Percentiles rank a stretch among this genome's conserved stretches.
Evolutionary conservation across 2,888 invertebrate genomes (phyloP).

Genomic region (Yponomeuta malinellus): DNA sequence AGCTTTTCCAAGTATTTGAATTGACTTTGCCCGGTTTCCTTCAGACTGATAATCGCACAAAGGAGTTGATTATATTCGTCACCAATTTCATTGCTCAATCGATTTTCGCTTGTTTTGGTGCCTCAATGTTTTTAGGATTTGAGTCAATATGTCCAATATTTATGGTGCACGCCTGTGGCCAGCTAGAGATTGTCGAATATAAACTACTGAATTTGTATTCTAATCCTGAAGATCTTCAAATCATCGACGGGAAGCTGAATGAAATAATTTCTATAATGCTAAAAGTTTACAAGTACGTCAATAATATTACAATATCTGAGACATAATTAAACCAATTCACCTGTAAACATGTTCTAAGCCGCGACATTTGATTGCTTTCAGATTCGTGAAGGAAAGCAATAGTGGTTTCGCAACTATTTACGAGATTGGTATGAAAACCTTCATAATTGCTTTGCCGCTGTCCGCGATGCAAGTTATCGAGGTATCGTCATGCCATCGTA

Average conservation of each 20-base stretch:
- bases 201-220: slow-evolving; percentile 36
- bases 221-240: slow-evolving; percentile 24
- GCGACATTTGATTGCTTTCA: slow-evolving; percentile 27
- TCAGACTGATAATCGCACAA: slow-evolving; percentile 12
- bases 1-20: slow-evolving; percentile 43
- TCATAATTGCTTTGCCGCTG: slow-evolving; percentile 47
- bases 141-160: slow-evolving; percentile 58
- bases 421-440: slow-evolving; percentile 51
- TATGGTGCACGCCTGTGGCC: slow-evolving; percentile 51
- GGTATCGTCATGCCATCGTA: slow-evolving; percentile 28
- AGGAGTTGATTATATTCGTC: neutral
- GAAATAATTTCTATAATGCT: slow-evolving; percentile 42
- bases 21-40: slow-evolving; percentile 32
- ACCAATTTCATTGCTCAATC: neutral
- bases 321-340: slow-evolving; percentile 12
- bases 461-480: slow-evolving; percentile 46
- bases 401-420: slow-evolving; percentile 38
- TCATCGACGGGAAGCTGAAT: slow-evolving; percentile 33
- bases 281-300: slow-evolving; percentile 37
- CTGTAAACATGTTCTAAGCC: neutral
- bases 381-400: slow-evolving; percentile 36
- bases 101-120: neutral
- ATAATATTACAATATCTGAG: slow-evolving; percentile 19
- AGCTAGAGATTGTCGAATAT: slow-evolving; percentile 43
- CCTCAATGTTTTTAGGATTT: slow-evolving; percentile 41